Evolutionary conservation across 2,888 invertebrate species (phyloP).

Genomic region (Drosophila barbarae): DNA sequence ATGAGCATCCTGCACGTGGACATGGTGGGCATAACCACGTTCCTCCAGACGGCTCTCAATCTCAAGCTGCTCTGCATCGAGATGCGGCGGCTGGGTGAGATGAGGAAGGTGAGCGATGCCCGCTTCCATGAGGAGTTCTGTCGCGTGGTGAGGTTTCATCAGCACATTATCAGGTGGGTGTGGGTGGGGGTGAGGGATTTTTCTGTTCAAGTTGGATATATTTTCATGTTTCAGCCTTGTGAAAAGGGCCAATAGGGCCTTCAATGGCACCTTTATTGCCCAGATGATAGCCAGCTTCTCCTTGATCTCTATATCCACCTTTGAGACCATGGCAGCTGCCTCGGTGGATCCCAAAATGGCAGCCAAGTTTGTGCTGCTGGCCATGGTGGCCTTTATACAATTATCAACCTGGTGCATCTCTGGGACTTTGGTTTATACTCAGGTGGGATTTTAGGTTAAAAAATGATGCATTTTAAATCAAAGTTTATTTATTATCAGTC

Average conservation of each 20-base stretch:
- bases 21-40: slow-evolving; percentile 49
- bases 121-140: slow-evolving; percentile 54
- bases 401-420: slow-evolving; percentile 73
- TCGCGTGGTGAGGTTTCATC: slow-evolving; percentile 65
- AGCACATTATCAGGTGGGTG: slow-evolving; percentile 63
- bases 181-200: slow-evolving; percentile 17
- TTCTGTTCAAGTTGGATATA: too few species aligned
- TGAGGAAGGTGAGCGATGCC: slow-evolving; percentile 12
- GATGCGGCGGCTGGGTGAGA: slow-evolving; percentile 50
- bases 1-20: slow-evolving; percentile 65
- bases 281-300: slow-evolving; percentile 73
- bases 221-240: slow-evolving; percentile 31
- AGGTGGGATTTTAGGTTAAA: slow-evolving; percentile 52
- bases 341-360: slow-evolving; percentile 61
- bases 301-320: slow-evolving; percentile 73
- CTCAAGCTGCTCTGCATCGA: slow-evolving; percentile 69
- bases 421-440: slow-evolving; percentile 66
- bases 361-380: slow-evolving; percentile 68
- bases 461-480: neutral
- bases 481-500: slow-evolving; percentile 53
- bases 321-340: slow-evolving; percentile 66
- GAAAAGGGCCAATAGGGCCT: slow-evolving; percentile 59
- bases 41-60: slow-evolving; percentile 67
- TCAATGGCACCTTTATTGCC: slow-evolving; percentile 62
- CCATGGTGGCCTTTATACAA: slow-evolving; percentile 66